Evolutionary conservation across 2,888 invertebrate genomes (phyloP).

Genomic region (Oxycera nigricornis): DNA sequence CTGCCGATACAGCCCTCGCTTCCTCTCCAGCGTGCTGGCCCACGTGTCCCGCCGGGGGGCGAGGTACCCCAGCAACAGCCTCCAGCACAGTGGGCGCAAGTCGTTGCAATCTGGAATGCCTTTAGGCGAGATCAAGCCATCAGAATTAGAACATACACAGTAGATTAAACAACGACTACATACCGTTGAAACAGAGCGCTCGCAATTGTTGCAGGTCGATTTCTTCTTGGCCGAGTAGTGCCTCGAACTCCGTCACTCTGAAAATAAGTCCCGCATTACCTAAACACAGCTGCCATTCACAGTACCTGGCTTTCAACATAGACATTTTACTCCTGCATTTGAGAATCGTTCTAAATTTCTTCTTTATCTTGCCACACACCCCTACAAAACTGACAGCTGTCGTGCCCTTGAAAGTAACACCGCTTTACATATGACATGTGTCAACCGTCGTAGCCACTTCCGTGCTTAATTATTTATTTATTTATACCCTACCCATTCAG

Average conservation of each 20-base stretch:
- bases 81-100: slow-evolving; percentile 85
- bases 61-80: slow-evolving; percentile 84
- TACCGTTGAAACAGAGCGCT: slow-evolving; percentile 82
- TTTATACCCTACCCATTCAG: too few relatives aligned
- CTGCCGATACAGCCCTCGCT: slow-evolving; percentile 80
- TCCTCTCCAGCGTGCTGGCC: slow-evolving; percentile 73
- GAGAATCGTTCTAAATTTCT: too few relatives aligned
- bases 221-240: slow-evolving; percentile 71
- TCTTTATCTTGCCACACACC: too few relatives aligned
- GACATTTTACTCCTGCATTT: slow-evolving; percentile 57
- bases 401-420: too few relatives aligned
- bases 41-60: slow-evolving; percentile 74
- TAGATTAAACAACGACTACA: slow-evolving; percentile 47
- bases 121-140: too few relatives aligned
- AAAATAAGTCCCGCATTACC: slow-evolving; percentile 52
- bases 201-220: slow-evolving; percentile 74
- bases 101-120: slow-evolving; percentile 90
- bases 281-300: neutral
- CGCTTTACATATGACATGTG: too few relatives aligned
- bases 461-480: too few relatives aligned
- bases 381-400: too few relatives aligned
- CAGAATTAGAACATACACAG: neutral
- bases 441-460: too few relatives aligned
- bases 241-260: slow-evolving; percentile 84
- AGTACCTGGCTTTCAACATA: slow-evolving; percentile 60